These are phyloP conservation scores for Platanista minor DNA, from an alignment of 2,113 vertebrate genomes.

Conservation along the genomic window DNA sequence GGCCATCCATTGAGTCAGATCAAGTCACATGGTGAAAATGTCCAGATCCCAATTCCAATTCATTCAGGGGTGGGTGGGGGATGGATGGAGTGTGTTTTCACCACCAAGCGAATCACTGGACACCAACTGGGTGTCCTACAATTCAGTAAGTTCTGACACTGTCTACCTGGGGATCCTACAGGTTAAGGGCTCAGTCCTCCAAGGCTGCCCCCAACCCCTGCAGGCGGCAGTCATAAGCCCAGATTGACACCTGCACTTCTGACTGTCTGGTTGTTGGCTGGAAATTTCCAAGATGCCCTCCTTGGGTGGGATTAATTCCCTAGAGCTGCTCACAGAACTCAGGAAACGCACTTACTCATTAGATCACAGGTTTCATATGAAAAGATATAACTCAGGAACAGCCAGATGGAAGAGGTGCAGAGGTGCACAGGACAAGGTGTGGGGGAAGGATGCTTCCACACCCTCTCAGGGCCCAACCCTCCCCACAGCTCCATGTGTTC, in stretches of 20 bases:
- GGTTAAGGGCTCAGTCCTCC: not conserved
- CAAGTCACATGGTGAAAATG: rapidly evolving
- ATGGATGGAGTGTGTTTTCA: not conserved
- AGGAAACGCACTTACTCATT: too few species aligned
- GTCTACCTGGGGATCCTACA: not conserved
- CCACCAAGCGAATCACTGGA: rapidly evolving
- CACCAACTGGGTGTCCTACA: not conserved
- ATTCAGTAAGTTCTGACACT: not conserved
- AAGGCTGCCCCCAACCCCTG: not conserved
- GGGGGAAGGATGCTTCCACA: not conserved
- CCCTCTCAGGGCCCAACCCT: not conserved
- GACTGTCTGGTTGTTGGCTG: not conserved
- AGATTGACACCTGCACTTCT: not conserved
- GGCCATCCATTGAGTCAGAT: rapidly evolving
- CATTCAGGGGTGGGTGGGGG: not conserved
- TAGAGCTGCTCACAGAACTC: not conserved
- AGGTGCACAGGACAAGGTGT: rapidly evolving
- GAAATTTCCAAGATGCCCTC: not conserved
- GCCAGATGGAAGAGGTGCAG: not conserved
- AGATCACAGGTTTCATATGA: not conserved
- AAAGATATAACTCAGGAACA: not conserved
- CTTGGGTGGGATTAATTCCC: not conserved
- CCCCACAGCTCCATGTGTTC: not conserved
- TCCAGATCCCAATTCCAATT: not conserved
- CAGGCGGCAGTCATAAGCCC: not conserved